phyloP scores from a whole-genome alignment of 2,113 vertebrate species.

The Anoura caudifer region DNA sequence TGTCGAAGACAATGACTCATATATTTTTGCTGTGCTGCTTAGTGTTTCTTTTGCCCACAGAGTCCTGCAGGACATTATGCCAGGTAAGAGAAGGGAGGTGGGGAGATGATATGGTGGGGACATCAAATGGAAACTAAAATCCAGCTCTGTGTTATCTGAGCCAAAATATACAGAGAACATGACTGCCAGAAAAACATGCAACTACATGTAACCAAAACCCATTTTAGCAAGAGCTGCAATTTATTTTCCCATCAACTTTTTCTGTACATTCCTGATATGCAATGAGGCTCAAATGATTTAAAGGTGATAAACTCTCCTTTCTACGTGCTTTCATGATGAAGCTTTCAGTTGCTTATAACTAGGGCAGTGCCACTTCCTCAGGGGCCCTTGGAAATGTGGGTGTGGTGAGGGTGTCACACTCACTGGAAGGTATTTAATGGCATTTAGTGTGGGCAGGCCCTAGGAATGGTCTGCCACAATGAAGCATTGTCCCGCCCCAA shows the following conservation, averaged over 20 bases:
- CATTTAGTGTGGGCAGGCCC: background rate
- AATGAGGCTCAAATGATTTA: background rate
- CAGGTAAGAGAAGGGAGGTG: slow-evolving; percentile 52
- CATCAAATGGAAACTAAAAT: background rate
- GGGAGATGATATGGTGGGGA: background rate
- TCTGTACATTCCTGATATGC: background rate
- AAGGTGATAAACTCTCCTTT: background rate
- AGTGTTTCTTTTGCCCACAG: slow-evolving; percentile 48
- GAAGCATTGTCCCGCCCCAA: background rate
- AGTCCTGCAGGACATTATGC: slow-evolving; percentile 39
- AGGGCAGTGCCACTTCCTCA: background rate
- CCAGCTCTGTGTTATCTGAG: background rate
- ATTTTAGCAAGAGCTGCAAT: background rate
- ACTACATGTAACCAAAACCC: background rate
- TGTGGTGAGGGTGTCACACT: background rate
- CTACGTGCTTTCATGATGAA: background rate
- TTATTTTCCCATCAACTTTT: background rate
- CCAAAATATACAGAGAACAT: background rate
- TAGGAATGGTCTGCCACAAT: background rate
- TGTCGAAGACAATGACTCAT: slow-evolving; percentile 29
- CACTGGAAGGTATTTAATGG: background rate
- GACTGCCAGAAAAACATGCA: background rate
- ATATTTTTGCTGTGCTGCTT: slow-evolving; percentile 14
- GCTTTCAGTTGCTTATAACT: background rate
- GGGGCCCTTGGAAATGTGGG: background rate